Percentiles rank a stretch among this genome's conserved stretches.
These are phyloP conservation scores for Cerceris ruficornis DNA, from an alignment of 2,888 invertebrate species.

Conservation along the genomic window DNA sequence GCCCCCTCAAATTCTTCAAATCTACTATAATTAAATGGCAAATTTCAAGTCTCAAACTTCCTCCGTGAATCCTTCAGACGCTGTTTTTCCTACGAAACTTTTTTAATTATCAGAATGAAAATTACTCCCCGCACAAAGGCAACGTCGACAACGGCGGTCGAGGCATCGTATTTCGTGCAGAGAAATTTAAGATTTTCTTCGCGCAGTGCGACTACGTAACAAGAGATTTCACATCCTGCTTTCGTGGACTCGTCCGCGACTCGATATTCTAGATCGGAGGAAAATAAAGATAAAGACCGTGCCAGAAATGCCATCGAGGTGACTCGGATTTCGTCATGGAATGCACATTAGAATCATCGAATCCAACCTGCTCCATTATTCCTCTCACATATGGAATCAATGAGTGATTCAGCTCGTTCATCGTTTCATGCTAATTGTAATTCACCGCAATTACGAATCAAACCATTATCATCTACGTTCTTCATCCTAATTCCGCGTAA, in stretches of 20 bases:
- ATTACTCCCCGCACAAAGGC: conserved; percentile 24
- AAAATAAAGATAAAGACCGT: neutral
- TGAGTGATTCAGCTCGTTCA: conserved; percentile 8
- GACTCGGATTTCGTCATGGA: conserved; percentile 1
- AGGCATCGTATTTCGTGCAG: conserved; percentile 59
- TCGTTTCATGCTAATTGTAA: neutral
- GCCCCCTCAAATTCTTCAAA: too few species aligned
- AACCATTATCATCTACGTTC: neutral
- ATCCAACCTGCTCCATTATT: too few species aligned
- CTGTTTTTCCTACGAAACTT: neutral
- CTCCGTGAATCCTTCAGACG: neutral
- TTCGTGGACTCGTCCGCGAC: conserved; percentile 47
- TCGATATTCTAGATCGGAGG: conserved; percentile 33
- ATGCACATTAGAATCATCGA: conserved; percentile 6
- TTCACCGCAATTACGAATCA: neutral
- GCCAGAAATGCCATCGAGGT: conserved; percentile 17
- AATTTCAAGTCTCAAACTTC: too few species aligned
- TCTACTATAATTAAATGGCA: too few species aligned
- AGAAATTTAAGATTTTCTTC: conserved; percentile 70
- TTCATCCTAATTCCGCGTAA: neutral
- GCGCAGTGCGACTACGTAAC: conserved; percentile 65
- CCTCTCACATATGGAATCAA: neutral
- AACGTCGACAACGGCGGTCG: conserved; percentile 28
- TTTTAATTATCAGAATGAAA: conserved; percentile 33
- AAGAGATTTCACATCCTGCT: conserved; percentile 74